Base-by-base conservation (phyloP, 2,113 vertebrate species). In the Anthoscopus minutus region DNA sequence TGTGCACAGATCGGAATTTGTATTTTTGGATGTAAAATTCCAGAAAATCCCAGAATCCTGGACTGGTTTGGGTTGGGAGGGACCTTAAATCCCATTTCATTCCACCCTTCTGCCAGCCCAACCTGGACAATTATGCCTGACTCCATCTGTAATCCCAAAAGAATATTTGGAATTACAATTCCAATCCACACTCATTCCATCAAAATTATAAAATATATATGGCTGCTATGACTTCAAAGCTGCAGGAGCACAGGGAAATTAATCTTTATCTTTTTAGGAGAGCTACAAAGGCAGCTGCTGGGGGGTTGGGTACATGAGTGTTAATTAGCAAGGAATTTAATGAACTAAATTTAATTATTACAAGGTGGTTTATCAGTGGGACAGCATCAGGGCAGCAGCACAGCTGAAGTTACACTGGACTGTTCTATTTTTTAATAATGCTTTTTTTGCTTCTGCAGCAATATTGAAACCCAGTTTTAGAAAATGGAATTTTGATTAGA, bases 301-400 rank as follows among this genome's bases (percentile, higher is more conserved):
- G 25, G 94, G 25, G 10, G 70, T 40, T 65, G 58, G 82, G 35
- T 33, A 28, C 20, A 56, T 93, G 60, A 38, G 56, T 65, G 76
- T 74, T 66, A 86, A 96, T 93, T 92, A 93, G 66, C 47, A 80
- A 31, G 60, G 91, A 78, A 86, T 83, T 81, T 44, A 85, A 67
- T 56, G 69, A 40, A 23, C 22, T 48, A 30, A 84, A 58, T 81
- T 62, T 42, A 72, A 14, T 94, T 42, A 71, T 31, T 5, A 1
- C 51, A 24, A 44, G 80, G 89, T 78, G 51, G 47, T 64, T 91
- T 77, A 73, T 81, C 80, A 81, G 42, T 62, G 8, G 11, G 84
- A n/a, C 21, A 86, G 54, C 88, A 89, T 45, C 60, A 22, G 64
- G 61, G 22, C 88, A 82, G 66, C 82, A 89, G 30, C 5, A 18